Conservation (phyloP, 2,113 vertebrate species). For the Xerus inauris region DNA sequence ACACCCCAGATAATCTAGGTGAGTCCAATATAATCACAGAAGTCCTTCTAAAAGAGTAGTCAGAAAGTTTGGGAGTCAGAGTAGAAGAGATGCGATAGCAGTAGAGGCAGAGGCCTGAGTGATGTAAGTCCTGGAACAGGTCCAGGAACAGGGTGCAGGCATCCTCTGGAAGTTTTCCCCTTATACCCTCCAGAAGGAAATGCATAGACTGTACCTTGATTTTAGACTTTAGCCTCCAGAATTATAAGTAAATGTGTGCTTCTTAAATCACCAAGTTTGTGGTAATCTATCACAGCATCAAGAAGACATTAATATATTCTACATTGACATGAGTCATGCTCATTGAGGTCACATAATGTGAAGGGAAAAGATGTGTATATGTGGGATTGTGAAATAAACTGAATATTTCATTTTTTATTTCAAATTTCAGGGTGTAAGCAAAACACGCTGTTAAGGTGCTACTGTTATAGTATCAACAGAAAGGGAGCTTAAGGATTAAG, state of each 20-base stretch:
- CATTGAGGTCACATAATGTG: neutral
- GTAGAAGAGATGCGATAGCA: neutral
- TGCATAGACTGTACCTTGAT: neutral
- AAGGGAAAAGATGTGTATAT: neutral
- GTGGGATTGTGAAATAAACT: neutral
- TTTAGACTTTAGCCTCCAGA: neutral
- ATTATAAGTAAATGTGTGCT: neutral
- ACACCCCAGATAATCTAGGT: neutral
- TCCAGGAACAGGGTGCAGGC: neutral
- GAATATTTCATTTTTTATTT: neutral
- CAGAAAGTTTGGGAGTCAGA: neutral
- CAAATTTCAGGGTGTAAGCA: neutral
- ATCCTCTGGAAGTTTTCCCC: neutral
- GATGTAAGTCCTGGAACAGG: neutral
- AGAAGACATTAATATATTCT: neutral
- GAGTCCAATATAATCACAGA: neutral
- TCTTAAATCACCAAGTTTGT: neutral
- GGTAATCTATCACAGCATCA: neutral
- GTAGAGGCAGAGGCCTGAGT: neutral
- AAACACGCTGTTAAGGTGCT: neutral
- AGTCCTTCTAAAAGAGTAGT: neutral
- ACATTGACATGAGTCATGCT: neutral
- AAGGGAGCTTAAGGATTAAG: neutral
- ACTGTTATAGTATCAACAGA: neutral
- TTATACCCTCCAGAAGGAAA: neutral